These are phyloP conservation scores for Chloroceryle inda DNA, from an alignment of 2,797 vertebrate genomes.

Conservation along the genomic window DNA sequence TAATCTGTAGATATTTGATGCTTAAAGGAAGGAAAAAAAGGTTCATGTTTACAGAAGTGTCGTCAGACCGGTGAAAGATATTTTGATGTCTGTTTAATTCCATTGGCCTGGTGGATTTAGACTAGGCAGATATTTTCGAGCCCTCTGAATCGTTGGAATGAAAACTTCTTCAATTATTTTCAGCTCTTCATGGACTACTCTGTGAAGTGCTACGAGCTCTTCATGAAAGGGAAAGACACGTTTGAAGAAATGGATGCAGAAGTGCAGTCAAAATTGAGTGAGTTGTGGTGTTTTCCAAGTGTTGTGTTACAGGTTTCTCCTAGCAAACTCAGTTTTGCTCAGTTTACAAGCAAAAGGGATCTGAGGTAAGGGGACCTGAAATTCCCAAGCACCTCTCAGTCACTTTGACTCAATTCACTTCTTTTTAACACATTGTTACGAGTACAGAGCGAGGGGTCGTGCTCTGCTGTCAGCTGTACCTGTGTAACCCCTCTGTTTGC, in stretches of 20 bases:
- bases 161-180: background rate
- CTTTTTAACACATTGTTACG: background rate
- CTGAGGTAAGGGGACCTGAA: background rate
- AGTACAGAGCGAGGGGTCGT: background rate
- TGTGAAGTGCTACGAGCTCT: conserved; percentile 89
- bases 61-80: background rate
- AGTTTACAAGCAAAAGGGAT: background rate
- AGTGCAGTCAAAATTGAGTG: conserved; percentile 88
- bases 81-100: background rate
- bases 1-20: background rate
- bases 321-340: background rate
- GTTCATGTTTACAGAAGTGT: background rate
- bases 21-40: background rate
- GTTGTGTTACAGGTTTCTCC: background rate
- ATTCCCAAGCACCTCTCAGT: background rate
- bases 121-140: background rate
- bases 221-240: conserved; percentile 91
- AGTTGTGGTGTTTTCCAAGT: conserved; percentile 54
- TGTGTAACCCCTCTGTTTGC: background rate
- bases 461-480: background rate
- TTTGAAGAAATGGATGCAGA: conserved; percentile 89
- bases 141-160: background rate
- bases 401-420: background rate
- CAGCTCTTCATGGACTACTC: conserved; percentile 91
- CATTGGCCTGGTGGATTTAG: background rate